These are phyloP conservation scores for Heliocidaris erythrogramma DNA, from an alignment of 35 echinoderm and acorn worm species.

Conservation along the genomic window DNA sequence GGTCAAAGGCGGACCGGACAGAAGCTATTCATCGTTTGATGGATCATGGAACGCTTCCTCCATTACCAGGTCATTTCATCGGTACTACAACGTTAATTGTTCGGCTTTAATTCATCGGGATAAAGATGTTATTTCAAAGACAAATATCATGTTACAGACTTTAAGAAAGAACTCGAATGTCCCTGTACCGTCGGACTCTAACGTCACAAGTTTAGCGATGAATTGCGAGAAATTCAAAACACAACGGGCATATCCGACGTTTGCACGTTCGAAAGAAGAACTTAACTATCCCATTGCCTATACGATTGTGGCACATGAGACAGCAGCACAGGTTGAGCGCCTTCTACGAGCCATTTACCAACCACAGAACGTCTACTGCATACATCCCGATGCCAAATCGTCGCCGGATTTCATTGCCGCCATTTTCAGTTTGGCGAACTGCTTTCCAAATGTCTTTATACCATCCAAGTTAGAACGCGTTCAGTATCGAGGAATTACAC, in stretches of 20 bases:
- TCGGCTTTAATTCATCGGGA: background rate
- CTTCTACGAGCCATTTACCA: constrained; percentile 62
- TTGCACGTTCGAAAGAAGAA: constrained; percentile 56
- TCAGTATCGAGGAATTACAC: constrained; percentile 47
- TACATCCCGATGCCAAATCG: constrained; percentile 55
- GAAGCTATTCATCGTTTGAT: background rate
- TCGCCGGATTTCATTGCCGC: constrained; percentile 22
- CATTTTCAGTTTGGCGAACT: constrained; percentile 28
- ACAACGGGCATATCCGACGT: constrained; percentile 42
- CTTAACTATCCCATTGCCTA: constrained; percentile 58
- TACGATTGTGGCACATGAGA: constrained; percentile 53
- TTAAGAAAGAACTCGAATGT: background rate
- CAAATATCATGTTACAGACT: background rate
- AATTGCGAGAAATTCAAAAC: constrained; percentile 44
- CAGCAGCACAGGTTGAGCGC: constrained; percentile 56
- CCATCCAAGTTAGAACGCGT: constrained; percentile 45
- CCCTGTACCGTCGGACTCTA: background rate
- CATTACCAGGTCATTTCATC: background rate
- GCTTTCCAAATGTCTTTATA: constrained; percentile 68
- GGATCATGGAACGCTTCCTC: background rate
- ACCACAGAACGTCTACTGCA: constrained; percentile 68
- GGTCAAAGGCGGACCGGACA: too few relatives aligned
- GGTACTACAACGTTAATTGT: background rate
- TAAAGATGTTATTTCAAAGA: background rate
- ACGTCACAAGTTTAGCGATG: constrained; percentile 11